These are phyloP conservation scores for Amphiura filiformis DNA, from an alignment of 35 echinoderm and acorn worm species.

Conservation along the genomic window DNA sequence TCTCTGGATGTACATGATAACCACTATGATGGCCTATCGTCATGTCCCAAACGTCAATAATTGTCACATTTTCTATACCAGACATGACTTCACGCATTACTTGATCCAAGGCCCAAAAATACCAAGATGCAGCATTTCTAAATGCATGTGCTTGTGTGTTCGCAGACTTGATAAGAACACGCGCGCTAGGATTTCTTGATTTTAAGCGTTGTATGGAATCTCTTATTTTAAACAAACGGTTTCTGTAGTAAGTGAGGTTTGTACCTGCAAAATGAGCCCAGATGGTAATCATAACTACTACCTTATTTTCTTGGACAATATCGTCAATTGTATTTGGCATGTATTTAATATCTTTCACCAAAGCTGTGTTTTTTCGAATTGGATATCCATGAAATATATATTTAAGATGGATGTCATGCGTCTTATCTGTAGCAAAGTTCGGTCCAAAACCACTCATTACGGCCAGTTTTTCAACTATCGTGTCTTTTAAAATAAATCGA, in stretches of 20 bases:
- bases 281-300: constrained; percentile 11
- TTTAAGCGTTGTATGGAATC: background rate
- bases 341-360: constrained; percentile 11
- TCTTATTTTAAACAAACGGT: background rate
- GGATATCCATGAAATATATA: constrained; percentile 31
- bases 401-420: background rate
- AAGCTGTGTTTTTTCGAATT: background rate
- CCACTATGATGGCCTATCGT: constrained; percentile 13
- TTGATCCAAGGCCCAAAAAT: constrained; percentile 17
- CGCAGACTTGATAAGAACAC: constrained; percentile 25
- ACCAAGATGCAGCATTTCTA: constrained; percentile 15
- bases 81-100: constrained; percentile 32
- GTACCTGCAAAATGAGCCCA: constrained; percentile 54
- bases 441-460: constrained; percentile 9
- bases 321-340: constrained; percentile 22
- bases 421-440: background rate
- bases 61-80: background rate
- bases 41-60: constrained; percentile 50
- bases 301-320: constrained; percentile 4
- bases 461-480: background rate
- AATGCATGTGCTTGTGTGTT: constrained; percentile 24
- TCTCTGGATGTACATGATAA: constrained; percentile 9
- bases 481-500: background rate
- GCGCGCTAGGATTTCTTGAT: background rate
- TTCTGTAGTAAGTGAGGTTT: constrained; percentile 5